Evolutionary conservation across 2,113 vertebrate genomes (phyloP), one percentile per base, ranked within the genome.

Genomic region (Spermophilus dauricus): DNA sequence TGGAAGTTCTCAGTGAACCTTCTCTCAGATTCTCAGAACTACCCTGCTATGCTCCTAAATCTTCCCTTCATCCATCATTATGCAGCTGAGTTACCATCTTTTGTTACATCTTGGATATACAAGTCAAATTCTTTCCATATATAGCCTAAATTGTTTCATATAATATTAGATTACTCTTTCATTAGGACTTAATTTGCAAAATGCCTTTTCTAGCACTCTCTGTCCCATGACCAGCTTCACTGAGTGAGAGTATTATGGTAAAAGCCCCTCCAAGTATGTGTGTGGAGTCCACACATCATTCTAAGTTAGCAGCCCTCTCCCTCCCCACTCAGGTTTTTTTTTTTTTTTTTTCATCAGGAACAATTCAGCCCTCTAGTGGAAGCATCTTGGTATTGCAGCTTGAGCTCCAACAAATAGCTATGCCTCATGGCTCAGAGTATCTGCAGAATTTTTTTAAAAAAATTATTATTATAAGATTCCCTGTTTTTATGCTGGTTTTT

Each of bases 341-440:
- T 95, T 95, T 77, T 30, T 37, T 73, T 58, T 58, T 85, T 95
- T 95, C 94, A 20, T 97, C 94, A 98, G 97, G 98, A 91, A 95
- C 98, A 98, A 98, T 93, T 98, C 98, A 93, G 93, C 98, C 99
- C 99, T 99, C 99, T 99, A 98, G 99, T 98, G 99, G 99, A 87
- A 85, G 30, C 72, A 96, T 84, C 53, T 5, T 0, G 1, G 88
- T 80, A 98, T 85, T 98, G 97, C 98, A 98, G 18, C 17, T 45
- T 53, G 24, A 53, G 9, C 78, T 58, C 69, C 81, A 67, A 34
- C 45, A 88, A 45, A 17, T 34, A 45, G 67, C 96, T 95, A 87
- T 56, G 76, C 30, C 89, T 77, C 32, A 32, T 0, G 34, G n/a
- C 39, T 91, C 95, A 91, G 97, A 89, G 83, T 8, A 90, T 87